phyloP scores from a whole-genome alignment of 2,888 invertebrate genomes.

The Polymixis flavicincta region DNA sequence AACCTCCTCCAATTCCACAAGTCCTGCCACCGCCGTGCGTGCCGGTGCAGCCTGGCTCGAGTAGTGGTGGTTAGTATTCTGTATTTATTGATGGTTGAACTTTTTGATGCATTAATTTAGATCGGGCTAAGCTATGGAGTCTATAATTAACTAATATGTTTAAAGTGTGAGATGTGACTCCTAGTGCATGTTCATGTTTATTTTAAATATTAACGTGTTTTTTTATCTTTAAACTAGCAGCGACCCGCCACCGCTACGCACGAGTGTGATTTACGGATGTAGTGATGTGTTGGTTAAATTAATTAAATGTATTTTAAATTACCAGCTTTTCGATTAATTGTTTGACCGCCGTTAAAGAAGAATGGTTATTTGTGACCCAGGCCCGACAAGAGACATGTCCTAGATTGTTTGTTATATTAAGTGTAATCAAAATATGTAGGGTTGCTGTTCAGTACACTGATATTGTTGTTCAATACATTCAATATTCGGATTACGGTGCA shows the following conservation, averaged over 20 bases:
- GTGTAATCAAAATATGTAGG: no score
- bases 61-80: constrained; percentile 56
- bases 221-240: neutral
- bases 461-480: no score
- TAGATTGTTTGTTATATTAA: no score
- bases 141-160: constrained; percentile 21
- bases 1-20: constrained; percentile 44
- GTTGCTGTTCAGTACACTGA: no score
- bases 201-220: constrained; percentile 21
- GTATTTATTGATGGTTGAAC: constrained; percentile 3
- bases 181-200: constrained; percentile 31
- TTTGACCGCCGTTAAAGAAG: no score
- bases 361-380: neutral
- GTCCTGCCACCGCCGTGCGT: constrained; percentile 68
- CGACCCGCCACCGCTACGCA: neutral
- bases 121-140: constrained; percentile 4
- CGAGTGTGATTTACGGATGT: constrained; percentile 1
- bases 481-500: neutral
- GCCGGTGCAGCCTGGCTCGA: constrained; percentile 63
- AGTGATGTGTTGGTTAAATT: neutral
- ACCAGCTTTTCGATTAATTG: neutral
- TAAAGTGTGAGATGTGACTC: constrained; percentile 15
- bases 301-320: neutral
- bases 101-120: constrained; percentile 36
- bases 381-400: no score